Evolutionary conservation across 2,113 vertebrate genomes (phyloP), one percentile per base, ranked within the genome.

Genomic region (Paradoxurus hermaphroditus): DNA sequence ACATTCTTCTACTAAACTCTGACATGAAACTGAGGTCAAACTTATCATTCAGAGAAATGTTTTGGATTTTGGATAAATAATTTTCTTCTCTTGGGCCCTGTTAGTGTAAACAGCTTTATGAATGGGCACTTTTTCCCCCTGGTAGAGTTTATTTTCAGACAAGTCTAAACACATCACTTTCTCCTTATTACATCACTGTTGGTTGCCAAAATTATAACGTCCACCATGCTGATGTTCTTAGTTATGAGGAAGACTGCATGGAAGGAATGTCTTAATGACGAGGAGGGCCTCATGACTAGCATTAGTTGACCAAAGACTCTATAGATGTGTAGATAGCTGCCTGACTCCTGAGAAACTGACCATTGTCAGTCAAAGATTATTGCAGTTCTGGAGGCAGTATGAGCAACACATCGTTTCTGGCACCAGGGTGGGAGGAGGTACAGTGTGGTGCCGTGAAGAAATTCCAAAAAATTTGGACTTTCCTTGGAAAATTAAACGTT

Each of bases 91-190:
- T 62, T 70, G n/a, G 36, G 41, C 4, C 46, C 77, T 95, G 14
- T 91, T 89, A 92, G 77, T 86, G 91, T 97, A 97, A 97, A 97
- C 81, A 98, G 44, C 62, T 94, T 92, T 79, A 96, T 98, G 97
- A 98, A 98, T 95, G 94, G 85, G 63, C n/a, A 90, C 87, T 68
- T 94, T 97, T 97, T 94, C 78, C 75, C 16, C 23, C 41, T 11
- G 11, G 29, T 51, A 46, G 51, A 91, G 86, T 97, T 98, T 97
- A 96, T 98, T 98, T 98, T 95, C 34, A 27, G 73, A 97, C 0
- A 5, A 25, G 83, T 96, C 84, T 96, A 86, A 95, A 88, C 88
- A 82, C 81, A 82, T 91, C 11, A 36, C 46, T 93, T 96, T 97
- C 49, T 95, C 31, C 90, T 96, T 92, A 77, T 95, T 96, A 53